Evolutionary conservation across 2,797 vertebrate genomes (phyloP).

Genomic region (Ctenosaura bakeri): DNA sequence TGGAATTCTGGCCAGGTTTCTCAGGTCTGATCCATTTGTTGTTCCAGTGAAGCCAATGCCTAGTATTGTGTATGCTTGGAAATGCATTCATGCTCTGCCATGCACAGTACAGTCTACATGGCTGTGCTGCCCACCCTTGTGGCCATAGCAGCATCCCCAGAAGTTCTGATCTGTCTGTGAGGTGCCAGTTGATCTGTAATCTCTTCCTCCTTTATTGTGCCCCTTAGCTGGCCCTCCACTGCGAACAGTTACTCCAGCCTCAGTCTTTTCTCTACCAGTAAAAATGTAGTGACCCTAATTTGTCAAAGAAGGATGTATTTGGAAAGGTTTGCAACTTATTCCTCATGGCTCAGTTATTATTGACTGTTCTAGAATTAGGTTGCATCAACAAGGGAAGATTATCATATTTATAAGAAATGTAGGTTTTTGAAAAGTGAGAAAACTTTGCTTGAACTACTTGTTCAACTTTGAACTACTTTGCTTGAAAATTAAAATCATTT

Average conservation of each 20-base stretch:
- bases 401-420: neutral
- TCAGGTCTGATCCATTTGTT: neutral
- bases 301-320: neutral
- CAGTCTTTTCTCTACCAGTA: neutral
- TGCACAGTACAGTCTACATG: neutral
- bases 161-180: neutral
- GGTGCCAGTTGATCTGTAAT: neutral
- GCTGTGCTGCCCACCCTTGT: neutral
- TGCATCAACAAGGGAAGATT: neutral
- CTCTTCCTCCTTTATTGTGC: neutral
- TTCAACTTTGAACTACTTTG: too few species aligned
- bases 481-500: neutral
- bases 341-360: neutral
- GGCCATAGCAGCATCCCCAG: neutral
- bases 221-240: neutral
- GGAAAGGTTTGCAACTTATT: neutral
- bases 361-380: neutral
- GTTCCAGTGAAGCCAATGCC: neutral
- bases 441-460: too few species aligned
- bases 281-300: neutral
- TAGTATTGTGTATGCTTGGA: neutral
- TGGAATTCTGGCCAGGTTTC: neutral
- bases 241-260: neutral
- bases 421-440: neutral
- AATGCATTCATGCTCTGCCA: too few species aligned